Evolutionary conservation across 2,797 vertebrate genomes (phyloP).

Genomic region (Muscicapa striata): DNA sequence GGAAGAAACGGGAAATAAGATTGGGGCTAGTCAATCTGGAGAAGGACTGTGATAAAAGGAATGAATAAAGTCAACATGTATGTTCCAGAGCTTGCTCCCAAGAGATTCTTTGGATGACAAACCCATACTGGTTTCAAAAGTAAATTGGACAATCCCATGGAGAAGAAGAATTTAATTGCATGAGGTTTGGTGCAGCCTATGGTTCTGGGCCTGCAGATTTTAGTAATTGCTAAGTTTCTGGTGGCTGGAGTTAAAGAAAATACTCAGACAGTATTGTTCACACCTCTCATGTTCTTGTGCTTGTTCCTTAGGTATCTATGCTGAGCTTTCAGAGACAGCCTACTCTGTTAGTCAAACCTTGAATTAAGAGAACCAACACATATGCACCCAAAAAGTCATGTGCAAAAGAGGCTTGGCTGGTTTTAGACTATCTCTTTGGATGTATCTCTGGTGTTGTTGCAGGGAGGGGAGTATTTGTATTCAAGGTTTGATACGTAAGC

Average conservation of each 20-base stretch:
- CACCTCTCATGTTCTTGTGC: not conserved
- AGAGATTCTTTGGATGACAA: not conserved
- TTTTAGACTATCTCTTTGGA: not conserved
- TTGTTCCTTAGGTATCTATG: not conserved
- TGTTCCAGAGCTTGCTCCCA: not conserved
- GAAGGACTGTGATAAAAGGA: not conserved
- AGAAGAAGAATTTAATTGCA: not conserved
- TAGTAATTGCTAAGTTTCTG: not conserved
- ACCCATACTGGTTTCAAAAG: not conserved
- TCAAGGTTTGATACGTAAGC: not conserved
- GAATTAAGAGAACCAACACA: not conserved
- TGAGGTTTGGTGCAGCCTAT: not conserved
- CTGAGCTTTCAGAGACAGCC: not conserved
- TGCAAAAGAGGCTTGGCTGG: not conserved
- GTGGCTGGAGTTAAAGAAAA: not conserved
- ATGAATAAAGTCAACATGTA: not conserved
- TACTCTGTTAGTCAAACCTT: not conserved
- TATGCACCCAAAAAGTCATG: rapidly evolving
- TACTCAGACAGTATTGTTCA: not conserved
- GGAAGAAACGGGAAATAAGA: not conserved
- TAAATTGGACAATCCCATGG: not conserved
- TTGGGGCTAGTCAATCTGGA: not conserved
- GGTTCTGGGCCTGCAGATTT: not conserved
- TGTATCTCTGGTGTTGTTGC: not conserved
- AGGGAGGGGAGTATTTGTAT: not conserved